phyloP scores from a whole-genome alignment of 2,113 vertebrate species.

The Leiothrix lutea region DNA sequence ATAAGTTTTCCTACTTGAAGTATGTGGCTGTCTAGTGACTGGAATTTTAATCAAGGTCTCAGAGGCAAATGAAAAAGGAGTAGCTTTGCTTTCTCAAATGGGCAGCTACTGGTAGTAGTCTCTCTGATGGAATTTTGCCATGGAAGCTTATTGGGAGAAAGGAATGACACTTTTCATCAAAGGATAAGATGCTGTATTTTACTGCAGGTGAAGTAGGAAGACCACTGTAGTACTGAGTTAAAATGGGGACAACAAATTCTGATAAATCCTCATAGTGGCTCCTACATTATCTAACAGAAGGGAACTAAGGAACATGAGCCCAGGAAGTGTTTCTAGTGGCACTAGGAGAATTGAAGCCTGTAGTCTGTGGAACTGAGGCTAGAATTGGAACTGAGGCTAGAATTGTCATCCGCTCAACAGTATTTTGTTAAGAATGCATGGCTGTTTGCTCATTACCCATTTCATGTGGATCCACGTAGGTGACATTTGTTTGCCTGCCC shows the following conservation, averaged over 20 bases:
- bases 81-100: background rate
- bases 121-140: background rate
- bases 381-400: background rate
- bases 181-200: background rate
- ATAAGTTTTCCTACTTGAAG: background rate
- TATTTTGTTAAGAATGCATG: background rate
- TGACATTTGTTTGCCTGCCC: background rate
- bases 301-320: background rate
- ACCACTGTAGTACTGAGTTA: background rate
- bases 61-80: background rate
- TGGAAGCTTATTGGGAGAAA: background rate
- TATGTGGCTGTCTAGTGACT: background rate
- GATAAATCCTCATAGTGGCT: background rate
- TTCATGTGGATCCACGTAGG: background rate
- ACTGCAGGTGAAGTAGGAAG: background rate
- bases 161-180: background rate
- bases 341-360: background rate
- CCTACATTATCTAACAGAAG: background rate
- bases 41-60: background rate
- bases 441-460: background rate
- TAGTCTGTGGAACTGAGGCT: background rate
- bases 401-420: background rate
- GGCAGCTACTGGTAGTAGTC: background rate
- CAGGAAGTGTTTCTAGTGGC: background rate
- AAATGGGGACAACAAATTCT: background rate